These are phyloP conservation scores for Muntiacus reevesi DNA, from an alignment of 2,113 vertebrate genomes.

Conservation along the genomic window DNA sequence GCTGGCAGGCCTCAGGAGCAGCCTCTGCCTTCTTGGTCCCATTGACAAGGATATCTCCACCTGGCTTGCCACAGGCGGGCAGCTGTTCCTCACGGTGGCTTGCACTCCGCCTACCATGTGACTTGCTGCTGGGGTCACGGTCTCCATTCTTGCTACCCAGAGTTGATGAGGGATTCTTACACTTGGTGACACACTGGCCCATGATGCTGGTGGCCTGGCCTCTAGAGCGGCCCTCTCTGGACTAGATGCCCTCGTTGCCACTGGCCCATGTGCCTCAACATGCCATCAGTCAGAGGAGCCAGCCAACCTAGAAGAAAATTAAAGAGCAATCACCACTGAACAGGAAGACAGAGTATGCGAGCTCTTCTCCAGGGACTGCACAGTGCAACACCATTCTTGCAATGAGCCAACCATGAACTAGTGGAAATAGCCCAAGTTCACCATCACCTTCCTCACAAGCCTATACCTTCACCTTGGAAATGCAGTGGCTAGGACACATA, in stretches of 20 bases:
- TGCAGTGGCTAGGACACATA: constrained; percentile 43
- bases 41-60: constrained; percentile 91
- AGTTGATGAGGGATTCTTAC: constrained; percentile 98
- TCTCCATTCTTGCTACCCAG: constrained; percentile 99
- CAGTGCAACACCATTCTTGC: neutral
- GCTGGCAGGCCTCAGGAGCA: constrained; percentile 84
- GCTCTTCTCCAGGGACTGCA: neutral
- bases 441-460: neutral
- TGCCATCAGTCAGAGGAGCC: constrained; percentile 84
- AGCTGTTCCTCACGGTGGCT: constrained; percentile 89
- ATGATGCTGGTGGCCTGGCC: constrained; percentile 86
- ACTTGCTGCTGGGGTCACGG: constrained; percentile 91
- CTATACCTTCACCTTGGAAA: constrained; percentile 56
- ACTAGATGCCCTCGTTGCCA: constrained; percentile 84
- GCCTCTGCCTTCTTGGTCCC: constrained; percentile 93
- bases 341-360: neutral
- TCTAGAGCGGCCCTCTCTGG: constrained; percentile 81
- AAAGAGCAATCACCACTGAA: constrained; percentile 14
- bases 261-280: constrained; percentile 89
- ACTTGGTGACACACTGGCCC: constrained; percentile 99
- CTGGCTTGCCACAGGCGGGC: constrained; percentile 83
- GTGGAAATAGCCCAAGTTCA: neutral
- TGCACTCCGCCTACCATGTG: constrained; percentile 89
- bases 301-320: constrained; percentile 76
- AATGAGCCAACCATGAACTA: neutral